phyloP scores from a whole-genome alignment of 2,113 vertebrate species.

The Podilymbus podiceps region DNA sequence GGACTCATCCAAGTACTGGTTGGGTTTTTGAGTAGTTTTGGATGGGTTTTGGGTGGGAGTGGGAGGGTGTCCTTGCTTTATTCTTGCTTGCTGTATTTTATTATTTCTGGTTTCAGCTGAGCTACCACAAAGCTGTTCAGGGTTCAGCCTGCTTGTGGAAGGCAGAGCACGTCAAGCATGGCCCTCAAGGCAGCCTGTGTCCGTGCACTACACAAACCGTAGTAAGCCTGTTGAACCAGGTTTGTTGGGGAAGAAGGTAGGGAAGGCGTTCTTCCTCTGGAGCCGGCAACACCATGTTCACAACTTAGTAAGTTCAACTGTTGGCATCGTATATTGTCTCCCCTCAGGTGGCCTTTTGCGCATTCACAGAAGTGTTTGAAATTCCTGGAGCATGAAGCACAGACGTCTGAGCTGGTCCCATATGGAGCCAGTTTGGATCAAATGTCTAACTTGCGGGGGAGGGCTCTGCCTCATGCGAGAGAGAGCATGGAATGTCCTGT shows the following conservation, averaged over 20 bases:
- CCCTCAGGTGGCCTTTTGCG: conserved; percentile 19
- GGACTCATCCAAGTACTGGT: not conserved
- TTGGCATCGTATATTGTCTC: not conserved
- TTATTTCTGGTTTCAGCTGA: not conserved
- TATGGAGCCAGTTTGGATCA: conserved; percentile 11
- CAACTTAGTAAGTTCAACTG: not conserved
- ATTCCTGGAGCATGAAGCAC: not conserved
- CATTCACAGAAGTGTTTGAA: not conserved
- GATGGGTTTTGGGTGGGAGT: not conserved
- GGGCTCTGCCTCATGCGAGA: not conserved
- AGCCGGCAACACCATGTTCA: not conserved
- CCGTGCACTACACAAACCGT: not conserved
- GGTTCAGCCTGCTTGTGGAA: not conserved
- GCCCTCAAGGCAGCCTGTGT: not conserved
- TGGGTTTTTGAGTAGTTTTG: not conserved
- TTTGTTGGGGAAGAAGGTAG: not conserved
- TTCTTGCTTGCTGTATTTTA: not conserved
- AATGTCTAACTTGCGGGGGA: not conserved
- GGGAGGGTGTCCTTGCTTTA: not conserved
- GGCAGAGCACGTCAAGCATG: not conserved
- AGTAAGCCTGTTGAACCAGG: not conserved
- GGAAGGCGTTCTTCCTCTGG: not conserved
- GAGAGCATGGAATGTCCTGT: not conserved
- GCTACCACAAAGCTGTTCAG: not conserved
- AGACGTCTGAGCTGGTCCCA: not conserved